Conservation (phyloP, 2,797 vertebrate genomes). For the Erithacus rubecula region DNA sequence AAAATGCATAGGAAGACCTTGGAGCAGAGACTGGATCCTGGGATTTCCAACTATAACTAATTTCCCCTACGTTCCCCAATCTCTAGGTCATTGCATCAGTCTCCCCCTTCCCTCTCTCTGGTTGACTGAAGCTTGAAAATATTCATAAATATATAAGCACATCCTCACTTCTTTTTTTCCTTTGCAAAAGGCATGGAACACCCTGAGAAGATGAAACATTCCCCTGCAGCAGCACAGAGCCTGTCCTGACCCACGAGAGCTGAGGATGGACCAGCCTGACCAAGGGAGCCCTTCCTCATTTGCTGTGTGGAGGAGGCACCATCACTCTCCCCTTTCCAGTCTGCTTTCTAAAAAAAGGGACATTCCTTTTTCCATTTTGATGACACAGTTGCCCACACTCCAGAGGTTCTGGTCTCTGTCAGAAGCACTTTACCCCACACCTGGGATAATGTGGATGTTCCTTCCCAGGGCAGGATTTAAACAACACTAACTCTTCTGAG, state of each 20-base stretch:
- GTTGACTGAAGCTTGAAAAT: not conserved
- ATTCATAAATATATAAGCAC: not conserved
- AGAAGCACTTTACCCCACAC: not conserved
- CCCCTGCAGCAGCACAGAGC: not conserved
- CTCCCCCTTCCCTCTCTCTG: not conserved
- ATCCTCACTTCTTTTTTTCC: not conserved
- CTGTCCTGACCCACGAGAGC: accelerated
- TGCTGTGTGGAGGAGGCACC: not conserved
- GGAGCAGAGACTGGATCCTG: not conserved
- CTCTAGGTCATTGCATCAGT: not conserved
- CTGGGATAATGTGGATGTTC: not conserved
- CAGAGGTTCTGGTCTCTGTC: not conserved
- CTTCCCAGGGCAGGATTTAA: not conserved
- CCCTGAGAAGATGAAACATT: not conserved
- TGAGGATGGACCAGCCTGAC: not conserved
- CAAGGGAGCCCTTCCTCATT: not conserved
- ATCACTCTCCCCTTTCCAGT: not conserved
- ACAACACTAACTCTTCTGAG: not conserved
- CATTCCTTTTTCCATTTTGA: not conserved
- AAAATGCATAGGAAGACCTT: conserved; percentile 1
- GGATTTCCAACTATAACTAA: not conserved
- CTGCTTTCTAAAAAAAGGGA: not conserved
- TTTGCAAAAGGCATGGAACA: not conserved
- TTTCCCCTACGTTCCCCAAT: not conserved
- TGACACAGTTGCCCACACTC: not conserved